Evolutionary conservation across 1,140 invertebrate genomes (phyloP).

Genomic region (Trichogramma pretiosum): DNA sequence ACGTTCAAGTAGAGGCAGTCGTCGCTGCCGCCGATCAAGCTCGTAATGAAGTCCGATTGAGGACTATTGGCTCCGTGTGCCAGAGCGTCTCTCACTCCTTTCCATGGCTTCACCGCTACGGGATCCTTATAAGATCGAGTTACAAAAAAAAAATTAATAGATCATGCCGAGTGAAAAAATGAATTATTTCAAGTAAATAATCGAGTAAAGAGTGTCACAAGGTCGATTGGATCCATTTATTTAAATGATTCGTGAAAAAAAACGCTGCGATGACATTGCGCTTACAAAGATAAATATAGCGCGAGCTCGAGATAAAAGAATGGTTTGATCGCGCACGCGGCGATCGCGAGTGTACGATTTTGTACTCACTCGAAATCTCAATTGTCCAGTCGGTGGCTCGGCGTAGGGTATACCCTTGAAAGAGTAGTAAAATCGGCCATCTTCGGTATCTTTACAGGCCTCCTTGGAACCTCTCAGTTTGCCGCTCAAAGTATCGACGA

Average conservation of each 20-base stretch:
- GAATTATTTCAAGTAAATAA: no score
- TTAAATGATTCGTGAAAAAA: no score
- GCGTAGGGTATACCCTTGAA: slow-evolving; percentile 46
- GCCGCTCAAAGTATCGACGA: background rate
- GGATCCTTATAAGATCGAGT: slow-evolving; percentile 42
- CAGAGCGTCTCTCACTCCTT: slow-evolving; percentile 44
- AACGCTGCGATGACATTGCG: no score
- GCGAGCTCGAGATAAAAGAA: no score
- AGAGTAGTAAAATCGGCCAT: background rate
- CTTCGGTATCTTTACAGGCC: background rate
- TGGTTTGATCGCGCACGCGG: no score
- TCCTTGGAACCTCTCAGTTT: background rate
- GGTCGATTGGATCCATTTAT: no score
- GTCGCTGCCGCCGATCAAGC: slow-evolving; percentile 38
- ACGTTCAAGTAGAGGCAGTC: slow-evolving; percentile 80
- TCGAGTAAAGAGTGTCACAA: no score
- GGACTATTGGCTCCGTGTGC: slow-evolving; percentile 46
- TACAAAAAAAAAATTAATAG: background rate
- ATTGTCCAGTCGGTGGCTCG: slow-evolving; percentile 39
- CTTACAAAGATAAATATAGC: no score
- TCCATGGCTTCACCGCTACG: slow-evolving; percentile 47
- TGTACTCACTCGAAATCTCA: slow-evolving; percentile 34
- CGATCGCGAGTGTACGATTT: background rate
- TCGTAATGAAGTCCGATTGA: slow-evolving; percentile 25
- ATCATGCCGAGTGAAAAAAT: no score